phyloP scores from a whole-genome alignment of 2,888 invertebrate genomes.

The Caenorhabditis sp. region DNA sequence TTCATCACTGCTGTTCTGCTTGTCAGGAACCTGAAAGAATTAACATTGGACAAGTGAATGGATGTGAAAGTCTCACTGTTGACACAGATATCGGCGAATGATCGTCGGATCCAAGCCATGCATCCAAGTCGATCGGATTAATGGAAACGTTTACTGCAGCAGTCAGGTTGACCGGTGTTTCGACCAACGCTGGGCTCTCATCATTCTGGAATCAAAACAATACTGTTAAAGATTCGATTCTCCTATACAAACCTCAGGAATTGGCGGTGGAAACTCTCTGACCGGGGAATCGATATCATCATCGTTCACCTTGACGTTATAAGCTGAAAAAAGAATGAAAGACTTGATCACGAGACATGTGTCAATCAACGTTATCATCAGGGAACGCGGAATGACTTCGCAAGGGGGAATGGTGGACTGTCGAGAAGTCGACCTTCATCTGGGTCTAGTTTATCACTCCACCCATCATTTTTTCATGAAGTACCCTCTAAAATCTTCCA shows the following conservation, averaged over 20 bases:
- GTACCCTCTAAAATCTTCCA: too few species aligned
- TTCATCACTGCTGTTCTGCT: conserved; percentile 46
- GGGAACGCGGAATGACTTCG: too few species aligned
- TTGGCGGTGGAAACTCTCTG: conserved; percentile 2
- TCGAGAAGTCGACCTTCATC: too few species aligned
- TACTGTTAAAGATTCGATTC: not conserved
- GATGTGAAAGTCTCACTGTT: conserved; percentile 11
- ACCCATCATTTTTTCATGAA: too few species aligned
- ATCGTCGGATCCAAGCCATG: conserved; percentile 50
- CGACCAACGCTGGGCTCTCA: not conserved
- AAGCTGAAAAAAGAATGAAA: conserved; percentile 21
- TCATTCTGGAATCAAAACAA: conserved; percentile 4
- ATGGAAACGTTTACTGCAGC: conserved; percentile 21
- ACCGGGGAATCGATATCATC: conserved; percentile 50
- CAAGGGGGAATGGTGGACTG: too few species aligned
- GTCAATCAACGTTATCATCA: not conserved
- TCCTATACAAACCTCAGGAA: not conserved
- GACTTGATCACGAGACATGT: not conserved
- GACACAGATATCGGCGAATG: conserved; percentile 21
- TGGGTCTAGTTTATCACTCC: too few species aligned
- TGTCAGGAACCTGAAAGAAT: conserved; percentile 10
- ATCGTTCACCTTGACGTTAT: conserved; percentile 36
- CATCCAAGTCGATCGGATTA: conserved; percentile 52
- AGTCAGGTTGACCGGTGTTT: not conserved
- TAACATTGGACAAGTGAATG: not conserved